Percentiles rank a stretch among this genome's conserved stretches.
These are phyloP conservation scores for Baccha elongata DNA, from an alignment of 2,888 invertebrate genomes.

Conservation along the genomic window DNA sequence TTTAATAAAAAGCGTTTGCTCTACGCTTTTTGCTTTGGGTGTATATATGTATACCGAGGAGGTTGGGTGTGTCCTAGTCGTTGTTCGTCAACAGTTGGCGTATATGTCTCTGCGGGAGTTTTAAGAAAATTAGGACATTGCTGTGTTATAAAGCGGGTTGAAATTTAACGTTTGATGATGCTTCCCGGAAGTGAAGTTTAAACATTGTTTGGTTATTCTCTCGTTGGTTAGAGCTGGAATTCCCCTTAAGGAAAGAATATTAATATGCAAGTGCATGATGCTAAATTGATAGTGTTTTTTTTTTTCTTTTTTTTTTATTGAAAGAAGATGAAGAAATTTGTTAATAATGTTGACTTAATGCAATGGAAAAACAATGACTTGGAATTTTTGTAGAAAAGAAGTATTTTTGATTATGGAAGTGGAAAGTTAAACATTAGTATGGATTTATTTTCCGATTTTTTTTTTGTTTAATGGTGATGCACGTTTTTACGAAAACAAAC, in stretches of 20 bases:
- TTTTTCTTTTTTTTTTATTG: background rate
- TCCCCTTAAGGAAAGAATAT: slow-evolving; percentile 42
- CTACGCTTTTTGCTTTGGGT: slow-evolving; percentile 4
- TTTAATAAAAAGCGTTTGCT: slow-evolving; percentile 66
- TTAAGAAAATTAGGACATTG: slow-evolving; percentile 60
- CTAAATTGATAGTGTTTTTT: slow-evolving; percentile 15
- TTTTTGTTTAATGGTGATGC: background rate
- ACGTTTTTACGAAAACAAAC: background rate
- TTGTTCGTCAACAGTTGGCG: slow-evolving; percentile 6
- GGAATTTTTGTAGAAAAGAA: background rate
- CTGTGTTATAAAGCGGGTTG: slow-evolving; percentile 13
- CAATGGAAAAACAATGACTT: background rate
- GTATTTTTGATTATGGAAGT: background rate
- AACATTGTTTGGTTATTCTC: slow-evolving; percentile 40
- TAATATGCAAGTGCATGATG: slow-evolving; percentile 56
- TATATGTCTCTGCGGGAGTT: slow-evolving; percentile 21
- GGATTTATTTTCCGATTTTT: background rate
- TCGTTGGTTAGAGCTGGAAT: background rate
- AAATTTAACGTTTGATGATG: slow-evolving; percentile 55
- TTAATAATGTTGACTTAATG: slow-evolving; percentile 8
- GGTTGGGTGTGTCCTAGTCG: slow-evolving; percentile 23
- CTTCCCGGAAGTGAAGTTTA: slow-evolving; percentile 46
- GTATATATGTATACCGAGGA: background rate
- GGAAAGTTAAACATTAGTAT: background rate
- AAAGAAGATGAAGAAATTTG: background rate